A percentile compares a stretch with the other conserved stretches of the same genome.
Evolutionary conservation across 2,888 invertebrate species (phyloP).

Genomic region (Synanthedon formicaeformis): DNA sequence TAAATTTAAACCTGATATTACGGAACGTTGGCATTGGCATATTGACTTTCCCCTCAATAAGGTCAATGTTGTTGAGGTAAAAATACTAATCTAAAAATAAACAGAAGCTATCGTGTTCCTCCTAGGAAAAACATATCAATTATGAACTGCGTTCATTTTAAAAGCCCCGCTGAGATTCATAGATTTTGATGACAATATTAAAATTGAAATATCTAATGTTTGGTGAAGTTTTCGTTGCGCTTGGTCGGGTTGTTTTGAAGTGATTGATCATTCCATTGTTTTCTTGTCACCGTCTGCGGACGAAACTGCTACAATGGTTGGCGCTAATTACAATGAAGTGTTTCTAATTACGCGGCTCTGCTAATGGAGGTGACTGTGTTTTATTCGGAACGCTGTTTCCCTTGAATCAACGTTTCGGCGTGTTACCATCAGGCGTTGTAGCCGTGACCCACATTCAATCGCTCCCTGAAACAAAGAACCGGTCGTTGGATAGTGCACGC

Average conservation of each 20-base stretch:
- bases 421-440: slow-evolving; percentile 20
- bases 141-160: background rate
- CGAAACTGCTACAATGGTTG: slow-evolving; percentile 9
- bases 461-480: slow-evolving; percentile 3
- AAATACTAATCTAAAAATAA: background rate
- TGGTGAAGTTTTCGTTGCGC: too few relatives aligned
- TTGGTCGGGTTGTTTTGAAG: background rate
- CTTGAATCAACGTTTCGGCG: slow-evolving; percentile 19
- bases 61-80: background rate
- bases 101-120: background rate
- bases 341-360: slow-evolving; percentile 13
- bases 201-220: background rate
- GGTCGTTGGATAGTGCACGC: slow-evolving; percentile 5
- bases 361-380: slow-evolving; percentile 14
- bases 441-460: slow-evolving; percentile 25
- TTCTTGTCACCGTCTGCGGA: slow-evolving; percentile 1
- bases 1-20: too few relatives aligned
- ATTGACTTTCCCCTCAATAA: background rate
- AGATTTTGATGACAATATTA: background rate
- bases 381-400: slow-evolving; percentile 12
- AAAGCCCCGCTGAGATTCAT: background rate
- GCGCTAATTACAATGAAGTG: slow-evolving; percentile 17
- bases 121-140: background rate
- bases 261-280: slow-evolving; percentile 7
- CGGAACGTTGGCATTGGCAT: background rate